Base-by-base conservation (phyloP, 1,140 invertebrate genomes). In the Conus ventricosus region DNA sequence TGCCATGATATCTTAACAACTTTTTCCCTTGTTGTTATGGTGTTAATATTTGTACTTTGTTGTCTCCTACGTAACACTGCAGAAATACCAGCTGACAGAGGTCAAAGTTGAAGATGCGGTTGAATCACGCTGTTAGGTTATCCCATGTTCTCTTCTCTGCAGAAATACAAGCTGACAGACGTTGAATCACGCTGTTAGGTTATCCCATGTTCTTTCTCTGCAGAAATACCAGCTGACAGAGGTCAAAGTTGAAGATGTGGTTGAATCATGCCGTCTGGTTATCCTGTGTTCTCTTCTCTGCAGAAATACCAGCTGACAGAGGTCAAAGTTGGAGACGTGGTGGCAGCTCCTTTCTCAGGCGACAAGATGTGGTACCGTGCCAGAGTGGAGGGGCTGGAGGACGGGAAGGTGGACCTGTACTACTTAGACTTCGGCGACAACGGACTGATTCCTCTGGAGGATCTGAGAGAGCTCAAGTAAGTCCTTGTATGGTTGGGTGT, bases 361-460 rank as follows among this genome's bases (percentile, higher is more conserved):
- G 97, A 98, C 94, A 96, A 96, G 7, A 96, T 96, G 91, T 98
- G 97, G 97, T 97, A 97, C 94, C 95, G 97, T 89, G 97, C 96
- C 0, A 92, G 95, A 93, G 93, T 96, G 15, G 91, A 93, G 54
- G 89, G 96, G 81, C 95, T 97, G 23, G 75, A 75, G 55, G 54
- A 80, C 60, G 96, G 94, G 71, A 92, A 94, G 11, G 96, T 97
- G 0, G 96, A 97, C 91, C 95, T 98, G 7, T 97, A 97, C 92
- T 98, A 97, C 93, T 95, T 98, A 63, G 97, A 98, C 95, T 98
- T 97, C 95, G 97, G 97, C 0, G 97, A 98, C 93, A 96, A 96
- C 80, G 96, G 97, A 85, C 96, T 96, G 80, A 95, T 97, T 3
- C 94, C 95, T 0, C 95, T 95, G n/a, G 95, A 96, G 20, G 95